These are phyloP conservation scores for Poeciliopsis paucimaculata DNA, from an alignment of 2,797 vertebrate genomes.

Conservation along the genomic window DNA sequence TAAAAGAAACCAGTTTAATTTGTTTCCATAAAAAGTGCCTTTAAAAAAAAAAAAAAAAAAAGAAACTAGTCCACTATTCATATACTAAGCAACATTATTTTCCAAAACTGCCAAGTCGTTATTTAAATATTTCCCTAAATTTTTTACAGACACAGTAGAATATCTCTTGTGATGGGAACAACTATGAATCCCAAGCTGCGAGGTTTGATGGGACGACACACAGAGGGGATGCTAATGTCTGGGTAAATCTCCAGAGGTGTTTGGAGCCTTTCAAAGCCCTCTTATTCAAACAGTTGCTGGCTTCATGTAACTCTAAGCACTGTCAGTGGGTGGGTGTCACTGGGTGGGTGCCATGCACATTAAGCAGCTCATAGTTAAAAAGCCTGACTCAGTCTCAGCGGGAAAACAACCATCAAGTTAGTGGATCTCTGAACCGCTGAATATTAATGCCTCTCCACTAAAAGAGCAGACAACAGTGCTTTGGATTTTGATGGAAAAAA, in stretches of 20 bases:
- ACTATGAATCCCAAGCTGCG: constrained; percentile 3
- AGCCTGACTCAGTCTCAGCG: constrained; percentile 1
- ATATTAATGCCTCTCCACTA: neutral
- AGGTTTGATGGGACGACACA: constrained; percentile 11
- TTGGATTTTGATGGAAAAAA: neutral
- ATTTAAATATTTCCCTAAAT: neutral
- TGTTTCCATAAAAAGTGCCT: neutral
- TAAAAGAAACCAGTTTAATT: neutral
- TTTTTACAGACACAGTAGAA: neutral
- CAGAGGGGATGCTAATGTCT: neutral
- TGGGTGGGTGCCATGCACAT: neutral
- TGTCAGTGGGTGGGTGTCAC: constrained; percentile 5
- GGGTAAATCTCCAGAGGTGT: constrained; percentile 8
- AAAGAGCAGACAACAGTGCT: constrained; percentile 15
- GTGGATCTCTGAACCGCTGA: neutral
- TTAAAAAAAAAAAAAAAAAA: neutral
- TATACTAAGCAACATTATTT: neutral
- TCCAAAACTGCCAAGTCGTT: neutral
- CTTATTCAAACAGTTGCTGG: neutral
- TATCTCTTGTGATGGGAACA: neutral
- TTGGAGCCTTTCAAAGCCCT: constrained; percentile 14
- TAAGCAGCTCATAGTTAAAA: constrained; percentile 19
- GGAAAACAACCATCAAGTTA: constrained; percentile 17
- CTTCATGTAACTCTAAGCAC: constrained; percentile 13
- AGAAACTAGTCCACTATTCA: neutral